Percentiles rank a stretch among this genome's conserved stretches.
These are phyloP conservation scores for Sphenodon punctatus DNA, from an alignment of 2,797 vertebrate genomes.

Conservation along the genomic window DNA sequence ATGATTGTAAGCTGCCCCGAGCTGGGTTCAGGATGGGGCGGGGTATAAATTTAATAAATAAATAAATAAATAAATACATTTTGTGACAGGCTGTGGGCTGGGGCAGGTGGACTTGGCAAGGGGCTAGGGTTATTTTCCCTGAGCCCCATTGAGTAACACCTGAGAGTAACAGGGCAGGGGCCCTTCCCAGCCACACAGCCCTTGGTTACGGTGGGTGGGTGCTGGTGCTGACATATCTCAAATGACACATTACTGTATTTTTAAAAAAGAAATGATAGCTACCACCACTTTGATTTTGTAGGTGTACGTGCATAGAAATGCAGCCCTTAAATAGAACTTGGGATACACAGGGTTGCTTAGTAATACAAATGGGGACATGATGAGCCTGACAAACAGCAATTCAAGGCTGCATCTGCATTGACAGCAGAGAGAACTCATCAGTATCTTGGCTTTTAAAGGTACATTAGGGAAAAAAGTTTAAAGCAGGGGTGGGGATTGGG, in stretches of 20 bases:
- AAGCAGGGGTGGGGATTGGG: no score
- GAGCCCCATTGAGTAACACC: no score
- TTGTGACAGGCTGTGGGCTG: no score
- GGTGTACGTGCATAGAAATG: slow-evolving; percentile 53
- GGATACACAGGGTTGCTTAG: slow-evolving; percentile 53
- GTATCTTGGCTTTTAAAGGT: not conserved
- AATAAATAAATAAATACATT: no score
- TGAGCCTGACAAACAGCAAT: slow-evolving; percentile 7
- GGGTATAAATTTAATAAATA: no score
- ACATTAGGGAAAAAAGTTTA: not conserved
- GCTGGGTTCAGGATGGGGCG: no score
- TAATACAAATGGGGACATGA: slow-evolving; percentile 20
- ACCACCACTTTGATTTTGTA: slow-evolving; percentile 2
- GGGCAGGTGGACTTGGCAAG: no score
- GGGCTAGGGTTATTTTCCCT: no score
- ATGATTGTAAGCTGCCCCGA: no score
- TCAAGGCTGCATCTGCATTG: not conserved
- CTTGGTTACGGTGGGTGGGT: not conserved
- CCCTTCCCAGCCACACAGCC: not conserved
- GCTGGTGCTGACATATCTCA: not conserved
- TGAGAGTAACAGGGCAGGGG: not conserved
- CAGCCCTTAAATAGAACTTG: slow-evolving; percentile 35
- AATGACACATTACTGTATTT: not conserved
- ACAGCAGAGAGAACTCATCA: not conserved
- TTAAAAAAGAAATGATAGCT: not conserved